These are phyloP conservation scores for Terrapene triunguis DNA, from an alignment of 2,113 vertebrate species.

Conservation along the genomic window DNA sequence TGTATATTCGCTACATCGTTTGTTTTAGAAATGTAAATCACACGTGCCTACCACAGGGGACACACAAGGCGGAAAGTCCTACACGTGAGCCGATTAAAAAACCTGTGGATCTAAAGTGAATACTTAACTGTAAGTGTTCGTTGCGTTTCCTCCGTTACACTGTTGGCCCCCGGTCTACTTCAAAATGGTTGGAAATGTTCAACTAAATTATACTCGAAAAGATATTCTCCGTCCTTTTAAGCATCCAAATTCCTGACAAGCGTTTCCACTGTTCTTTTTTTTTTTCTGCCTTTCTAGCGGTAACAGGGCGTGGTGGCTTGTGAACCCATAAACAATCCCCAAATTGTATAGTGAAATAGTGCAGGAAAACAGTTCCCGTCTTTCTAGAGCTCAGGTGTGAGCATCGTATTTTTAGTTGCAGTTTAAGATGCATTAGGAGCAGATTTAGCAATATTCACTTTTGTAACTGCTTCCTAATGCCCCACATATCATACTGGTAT, in stretches of 20 bases:
- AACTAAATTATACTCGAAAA: not conserved
- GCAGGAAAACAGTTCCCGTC: conserved; percentile 12
- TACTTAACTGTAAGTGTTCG: not conserved
- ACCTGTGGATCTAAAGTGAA: not conserved
- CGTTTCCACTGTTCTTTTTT: not conserved
- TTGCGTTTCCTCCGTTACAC: not conserved
- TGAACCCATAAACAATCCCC: not conserved
- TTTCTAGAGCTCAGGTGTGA: not conserved
- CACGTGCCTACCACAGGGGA: conserved; percentile 28
- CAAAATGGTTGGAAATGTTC: not conserved
- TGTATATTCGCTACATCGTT: conserved; percentile 28
- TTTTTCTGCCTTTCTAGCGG: not conserved
- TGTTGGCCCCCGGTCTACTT: not conserved
- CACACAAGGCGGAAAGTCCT: not conserved
- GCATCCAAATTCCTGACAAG: not conserved
- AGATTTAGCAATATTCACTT: not conserved
- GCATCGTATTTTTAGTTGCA: not conserved
- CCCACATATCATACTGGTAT: not conserved
- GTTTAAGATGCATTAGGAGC: not conserved
- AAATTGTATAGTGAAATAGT: fast-evolving
- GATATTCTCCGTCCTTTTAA: not conserved
- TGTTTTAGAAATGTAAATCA: conserved; percentile 65
- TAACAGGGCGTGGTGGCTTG: not conserved
- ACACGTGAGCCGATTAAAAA: not conserved
- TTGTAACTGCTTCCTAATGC: not conserved